Base-by-base conservation (phyloP, 1,140 invertebrate species). In the Zelostemma sp. region DNA sequence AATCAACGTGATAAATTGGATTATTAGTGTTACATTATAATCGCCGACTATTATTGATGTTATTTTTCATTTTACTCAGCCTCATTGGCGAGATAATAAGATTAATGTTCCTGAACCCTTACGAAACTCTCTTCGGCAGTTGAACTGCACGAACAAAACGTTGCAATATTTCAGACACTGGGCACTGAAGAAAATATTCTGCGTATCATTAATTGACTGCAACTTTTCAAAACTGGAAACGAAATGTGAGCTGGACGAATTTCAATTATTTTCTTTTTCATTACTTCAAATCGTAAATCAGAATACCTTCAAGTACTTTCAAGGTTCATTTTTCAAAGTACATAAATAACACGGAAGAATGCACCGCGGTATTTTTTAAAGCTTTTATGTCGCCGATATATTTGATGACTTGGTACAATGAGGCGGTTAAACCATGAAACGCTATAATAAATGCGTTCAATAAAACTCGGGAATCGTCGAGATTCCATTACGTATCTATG, bases 381-480 rank as follows among this genome's bases (percentile, higher is more conserved):
- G 28, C 19, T 25, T 48, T 48, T 28, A 21, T 28, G 21, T 46
- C 1, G 6, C 9, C 12, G 19, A 12, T 21, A 14, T 12, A 48
- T 25, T 6, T 48, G 21, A 59, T 54, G 50, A 60, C 31, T 60
- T 9, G 11, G 41, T 41, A 50, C 48, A 58, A 49, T 50, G 46
- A 3, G 33, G 16, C 18, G 40, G 28, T 49, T 33, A 49, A 56
- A 55, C 15, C 38, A 14, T 41, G 53, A 48, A 55, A 62, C 33
- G 56, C 46, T 40, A n/a, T n/a, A 48, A 67, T 72, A 72, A 60
- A 63, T 66, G 55, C 58, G 19, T 50, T 45, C 51, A 57, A 60
- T 71, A 66, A 63, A 60, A 56, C 45, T 40, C 68, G 21, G 6
- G 63, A 63, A 58, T 64, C 47, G 47, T 31, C 55, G 55, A 46